Percentiles rank a stretch among this genome's conserved stretches.
Evolutionary conservation across 2,113 vertebrate species (phyloP).

Genomic region (Malurus alboscapulatus): DNA sequence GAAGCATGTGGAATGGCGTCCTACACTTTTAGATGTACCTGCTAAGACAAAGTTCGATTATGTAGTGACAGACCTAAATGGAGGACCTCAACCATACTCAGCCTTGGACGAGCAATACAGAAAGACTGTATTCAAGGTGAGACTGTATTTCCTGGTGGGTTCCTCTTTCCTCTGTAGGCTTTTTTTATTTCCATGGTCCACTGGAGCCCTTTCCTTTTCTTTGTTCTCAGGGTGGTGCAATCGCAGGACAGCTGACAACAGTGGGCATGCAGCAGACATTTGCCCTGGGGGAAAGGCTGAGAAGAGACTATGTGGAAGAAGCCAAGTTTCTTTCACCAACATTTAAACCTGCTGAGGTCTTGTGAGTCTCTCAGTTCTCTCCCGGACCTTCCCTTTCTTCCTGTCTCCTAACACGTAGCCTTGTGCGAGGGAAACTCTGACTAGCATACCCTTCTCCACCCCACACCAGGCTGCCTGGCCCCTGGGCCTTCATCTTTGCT

Average conservation of each 20-base stretch:
- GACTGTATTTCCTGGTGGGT: not conserved
- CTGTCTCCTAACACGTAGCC: not conserved
- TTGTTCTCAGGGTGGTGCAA: conserved; percentile 80
- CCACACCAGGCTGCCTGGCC: not conserved
- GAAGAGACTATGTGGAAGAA: conserved; percentile 82
- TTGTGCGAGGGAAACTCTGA: not conserved
- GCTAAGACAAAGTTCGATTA: conserved; percentile 83
- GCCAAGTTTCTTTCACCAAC: conserved; percentile 78
- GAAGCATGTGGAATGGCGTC: conserved; percentile 85
- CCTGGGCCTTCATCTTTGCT: not conserved
- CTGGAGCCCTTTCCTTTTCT: not conserved
- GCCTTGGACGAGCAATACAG: conserved; percentile 78
- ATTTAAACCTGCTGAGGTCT: conserved; percentile 85
- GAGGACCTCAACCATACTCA: conserved; percentile 82
- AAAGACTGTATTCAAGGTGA: conserved; percentile 70
- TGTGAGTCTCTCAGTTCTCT: conserved; percentile 79
- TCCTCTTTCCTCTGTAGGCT: not conserved
- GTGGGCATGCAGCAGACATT: conserved; percentile 94
- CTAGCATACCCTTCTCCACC: not conserved
- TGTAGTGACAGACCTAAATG: conserved; percentile 81
- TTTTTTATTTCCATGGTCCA: not conserved
- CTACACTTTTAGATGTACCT: conserved; percentile 81
- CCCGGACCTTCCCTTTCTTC: not conserved
- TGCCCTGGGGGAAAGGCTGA: conserved; percentile 83
- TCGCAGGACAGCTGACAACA: conserved; percentile 89